Conservation (phyloP, 2,797 vertebrate species). For the Eupleurogrammus muticus region DNA sequence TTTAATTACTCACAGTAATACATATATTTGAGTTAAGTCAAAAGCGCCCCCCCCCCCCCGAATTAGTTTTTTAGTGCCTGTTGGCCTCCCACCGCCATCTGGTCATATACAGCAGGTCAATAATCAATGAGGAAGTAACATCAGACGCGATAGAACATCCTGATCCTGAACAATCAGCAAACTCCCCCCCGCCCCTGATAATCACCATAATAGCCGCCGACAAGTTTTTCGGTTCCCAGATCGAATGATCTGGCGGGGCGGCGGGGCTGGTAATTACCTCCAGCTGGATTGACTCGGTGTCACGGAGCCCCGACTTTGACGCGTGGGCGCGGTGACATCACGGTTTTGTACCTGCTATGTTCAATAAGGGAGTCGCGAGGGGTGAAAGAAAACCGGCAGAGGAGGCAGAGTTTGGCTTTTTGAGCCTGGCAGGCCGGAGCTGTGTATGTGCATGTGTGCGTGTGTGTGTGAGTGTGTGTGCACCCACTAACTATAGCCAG, state of each 20-base stretch:
- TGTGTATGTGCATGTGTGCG: conserved; percentile 17
- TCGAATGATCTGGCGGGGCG: conserved; percentile 8
- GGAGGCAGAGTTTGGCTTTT: conserved; percentile 45
- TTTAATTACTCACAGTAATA: no score
- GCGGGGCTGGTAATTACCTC: conserved; percentile 5
- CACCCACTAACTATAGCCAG: conserved; percentile 74
- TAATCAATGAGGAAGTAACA: not conserved
- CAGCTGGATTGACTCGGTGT: conserved; percentile 13
- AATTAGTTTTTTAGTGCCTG: no score
- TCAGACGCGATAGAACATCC: not conserved
- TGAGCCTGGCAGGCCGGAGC: conserved; percentile 38
- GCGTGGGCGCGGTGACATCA: not conserved
- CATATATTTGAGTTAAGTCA: no score
- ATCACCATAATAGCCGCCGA: not conserved
- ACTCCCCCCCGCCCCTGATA: conserved; percentile 12
- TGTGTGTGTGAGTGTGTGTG: conserved; percentile 48
- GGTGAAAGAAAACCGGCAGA: conserved; percentile 17
- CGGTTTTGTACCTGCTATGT: conserved; percentile 23
- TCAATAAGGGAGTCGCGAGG: conserved; percentile 24
- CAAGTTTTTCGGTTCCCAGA: not conserved
- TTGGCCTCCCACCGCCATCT: not conserved
- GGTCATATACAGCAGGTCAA: not conserved
- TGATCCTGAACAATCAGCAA: not conserved
- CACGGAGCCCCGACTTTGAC: not conserved
- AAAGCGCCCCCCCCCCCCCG: no score